phyloP scores from a whole-genome alignment of 2,888 invertebrate species.

The Euzetes globulus region DNA sequence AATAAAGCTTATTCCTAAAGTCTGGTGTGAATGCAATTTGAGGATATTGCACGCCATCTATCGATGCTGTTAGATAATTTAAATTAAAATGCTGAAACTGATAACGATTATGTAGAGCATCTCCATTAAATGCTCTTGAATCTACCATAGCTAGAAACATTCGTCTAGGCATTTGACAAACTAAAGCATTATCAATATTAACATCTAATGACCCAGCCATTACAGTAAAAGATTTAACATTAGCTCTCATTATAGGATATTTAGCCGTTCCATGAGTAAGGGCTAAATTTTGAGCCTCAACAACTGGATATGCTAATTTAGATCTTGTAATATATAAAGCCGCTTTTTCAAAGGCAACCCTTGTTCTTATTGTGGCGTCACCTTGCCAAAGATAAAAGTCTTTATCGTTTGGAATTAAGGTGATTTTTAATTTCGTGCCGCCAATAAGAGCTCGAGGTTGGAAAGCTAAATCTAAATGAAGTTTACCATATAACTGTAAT shows the following conservation, averaged over 20 bases:
- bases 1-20: neutral
- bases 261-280: neutral
- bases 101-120: neutral
- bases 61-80: neutral
- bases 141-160: neutral
- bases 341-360: neutral
- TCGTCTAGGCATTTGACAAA: neutral
- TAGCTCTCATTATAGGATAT: conserved; percentile 5
- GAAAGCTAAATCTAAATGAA: conserved; percentile 10
- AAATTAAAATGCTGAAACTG: neutral
- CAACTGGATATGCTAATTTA: neutral
- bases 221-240: conserved; percentile 2
- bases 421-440: neutral
- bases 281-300: neutral
- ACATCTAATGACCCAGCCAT: neutral
- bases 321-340: neutral
- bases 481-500: neutral
- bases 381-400: neutral
- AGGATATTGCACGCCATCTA: conserved; percentile 15
- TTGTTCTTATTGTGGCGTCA: neutral
- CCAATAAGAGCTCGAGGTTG: conserved; percentile 10
- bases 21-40: neutral
- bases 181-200: neutral
- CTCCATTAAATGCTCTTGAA: neutral
- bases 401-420: neutral